Base-by-base conservation (phyloP, 2,797 vertebrate species). In the Onychomys leucogaster region DNA sequence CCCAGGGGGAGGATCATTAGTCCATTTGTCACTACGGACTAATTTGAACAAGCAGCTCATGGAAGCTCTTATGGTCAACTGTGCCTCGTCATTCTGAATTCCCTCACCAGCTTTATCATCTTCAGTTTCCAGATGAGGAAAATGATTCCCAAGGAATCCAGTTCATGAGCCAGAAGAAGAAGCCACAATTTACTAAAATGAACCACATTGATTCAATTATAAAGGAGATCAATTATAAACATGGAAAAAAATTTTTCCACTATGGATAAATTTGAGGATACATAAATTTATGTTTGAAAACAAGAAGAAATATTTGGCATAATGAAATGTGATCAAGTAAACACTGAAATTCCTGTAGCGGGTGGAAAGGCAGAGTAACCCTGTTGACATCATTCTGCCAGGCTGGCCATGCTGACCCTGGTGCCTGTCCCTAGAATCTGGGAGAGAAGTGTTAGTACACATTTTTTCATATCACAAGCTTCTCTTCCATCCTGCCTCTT, bases 201-300 rank as follows among this genome's bases (percentile, higher is more conserved):
- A 11, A 86, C 17, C 10, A n/a, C 10, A 29, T 9, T 16, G 46
- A 41, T 80, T 55, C 73, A 76, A 82, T 86, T 49, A 80, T 0
- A 61, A 34, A 65, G 32, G n/a, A 73, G 46, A 67, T 69, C 43
- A 34, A 49, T 52, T 34, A 75, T 21, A 37, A 65, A 43, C 12
- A 57, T 1, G 14, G 16, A 88, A 88, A 37, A 89, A 80, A 37
- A 85, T 8, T 61, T 46, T 65, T 80, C 37, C 49, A 87, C 63
- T 81, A 6, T n/a, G 32, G 17, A 32, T 46, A 93, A 83, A 78
- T 71, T 23, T 55, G 32, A 49, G 43, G 34, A 90, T 32, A 76
- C 25, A 43, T 17, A 65, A 32, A 87, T 78, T 63, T 80, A 81
- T 75, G 46, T 89, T 93, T 77, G n/a, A 89, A 97, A 96, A 63